Conservation (phyloP, 2,888 invertebrate genomes). For the Teinopalpus imperialis region DNA sequence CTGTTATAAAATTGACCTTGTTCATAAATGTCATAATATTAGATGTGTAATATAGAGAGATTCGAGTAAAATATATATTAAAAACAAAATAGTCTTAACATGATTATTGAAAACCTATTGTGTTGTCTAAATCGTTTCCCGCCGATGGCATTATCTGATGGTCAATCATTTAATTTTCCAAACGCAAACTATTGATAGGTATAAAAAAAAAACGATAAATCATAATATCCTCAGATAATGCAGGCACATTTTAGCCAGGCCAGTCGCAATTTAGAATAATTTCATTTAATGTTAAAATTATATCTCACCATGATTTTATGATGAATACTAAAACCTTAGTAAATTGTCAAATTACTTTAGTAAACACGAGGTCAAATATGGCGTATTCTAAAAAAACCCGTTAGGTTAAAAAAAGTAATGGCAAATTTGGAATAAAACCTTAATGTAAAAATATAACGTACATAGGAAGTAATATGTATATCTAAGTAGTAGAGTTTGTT, state of each 20-base stretch:
- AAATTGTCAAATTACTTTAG: too few relatives aligned
- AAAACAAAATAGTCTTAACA: conserved; percentile 49
- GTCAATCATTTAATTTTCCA: neutral
- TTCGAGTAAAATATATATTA: conserved; percentile 57
- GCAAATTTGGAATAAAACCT: too few relatives aligned
- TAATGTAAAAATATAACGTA: too few relatives aligned
- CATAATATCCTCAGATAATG: conserved; percentile 12
- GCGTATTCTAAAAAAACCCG: too few relatives aligned
- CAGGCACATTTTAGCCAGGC: conserved; percentile 23
- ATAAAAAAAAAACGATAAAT: neutral
- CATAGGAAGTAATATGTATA: too few relatives aligned
- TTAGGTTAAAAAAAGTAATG: too few relatives aligned
- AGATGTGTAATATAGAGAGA: conserved; percentile 72
- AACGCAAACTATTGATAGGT: neutral
- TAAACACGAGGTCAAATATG: too few relatives aligned
- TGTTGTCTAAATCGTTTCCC: conserved; percentile 43
- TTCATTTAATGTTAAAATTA: too few relatives aligned
- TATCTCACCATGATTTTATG: too few relatives aligned
- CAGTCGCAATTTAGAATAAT: conserved; percentile 27
- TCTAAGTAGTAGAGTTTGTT: too few relatives aligned
- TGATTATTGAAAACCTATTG: conserved; percentile 40
- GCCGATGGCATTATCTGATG: conserved; percentile 38
- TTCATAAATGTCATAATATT: conserved; percentile 73
- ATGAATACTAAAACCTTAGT: too few relatives aligned
- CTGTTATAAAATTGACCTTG: conserved; percentile 60